Percentiles rank a stretch among this genome's conserved stretches.
Evolutionary conservation across 2,797 vertebrate genomes (phyloP).

Genomic region (Sebastes nivosus): DNA sequence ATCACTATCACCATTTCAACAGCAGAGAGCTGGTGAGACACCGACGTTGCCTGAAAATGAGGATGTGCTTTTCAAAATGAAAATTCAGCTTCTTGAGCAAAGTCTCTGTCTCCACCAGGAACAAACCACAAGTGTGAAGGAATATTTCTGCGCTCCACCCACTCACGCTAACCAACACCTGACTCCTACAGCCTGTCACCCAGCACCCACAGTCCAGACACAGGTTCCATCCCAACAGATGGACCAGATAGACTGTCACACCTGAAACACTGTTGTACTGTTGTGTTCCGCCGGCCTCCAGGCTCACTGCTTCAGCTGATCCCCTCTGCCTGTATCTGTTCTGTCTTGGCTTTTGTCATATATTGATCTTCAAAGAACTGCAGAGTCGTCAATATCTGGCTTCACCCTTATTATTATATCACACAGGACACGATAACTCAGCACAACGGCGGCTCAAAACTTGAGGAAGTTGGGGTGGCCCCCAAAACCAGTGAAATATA

Average conservation of each 20-base stretch:
- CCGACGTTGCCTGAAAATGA: slow-evolving; percentile 2
- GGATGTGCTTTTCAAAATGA: not conserved
- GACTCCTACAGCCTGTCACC: not conserved
- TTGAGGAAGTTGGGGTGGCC: not conserved
- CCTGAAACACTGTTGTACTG: not conserved
- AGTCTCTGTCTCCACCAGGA: slow-evolving; percentile 23
- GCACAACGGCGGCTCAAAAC: not conserved
- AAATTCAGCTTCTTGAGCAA: slow-evolving; percentile 22
- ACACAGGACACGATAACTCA: slow-evolving; percentile 53
- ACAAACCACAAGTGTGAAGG: not conserved
- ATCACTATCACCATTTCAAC: not conserved
- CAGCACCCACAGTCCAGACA: not conserved
- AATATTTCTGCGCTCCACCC: not conserved
- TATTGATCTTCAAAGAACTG: slow-evolving; percentile 44
- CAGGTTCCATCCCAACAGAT: slow-evolving; percentile 16
- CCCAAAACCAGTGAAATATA: not conserved
- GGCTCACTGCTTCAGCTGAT: slow-evolving; percentile 54
- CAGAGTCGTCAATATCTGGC: slow-evolving; percentile 50
- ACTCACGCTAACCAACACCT: slow-evolving; percentile 11
- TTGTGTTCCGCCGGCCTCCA: slow-evolving; percentile 1
- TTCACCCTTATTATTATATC: not conserved
- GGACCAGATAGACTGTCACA: not conserved
- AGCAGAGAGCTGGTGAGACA: slow-evolving; percentile 24
- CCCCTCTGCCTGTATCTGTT: slow-evolving; percentile 27
- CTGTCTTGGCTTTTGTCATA: slow-evolving; percentile 50